Conservation (phyloP, 35 echinoderm and acorn worm species). For the Anneissia japonica region DNA sequence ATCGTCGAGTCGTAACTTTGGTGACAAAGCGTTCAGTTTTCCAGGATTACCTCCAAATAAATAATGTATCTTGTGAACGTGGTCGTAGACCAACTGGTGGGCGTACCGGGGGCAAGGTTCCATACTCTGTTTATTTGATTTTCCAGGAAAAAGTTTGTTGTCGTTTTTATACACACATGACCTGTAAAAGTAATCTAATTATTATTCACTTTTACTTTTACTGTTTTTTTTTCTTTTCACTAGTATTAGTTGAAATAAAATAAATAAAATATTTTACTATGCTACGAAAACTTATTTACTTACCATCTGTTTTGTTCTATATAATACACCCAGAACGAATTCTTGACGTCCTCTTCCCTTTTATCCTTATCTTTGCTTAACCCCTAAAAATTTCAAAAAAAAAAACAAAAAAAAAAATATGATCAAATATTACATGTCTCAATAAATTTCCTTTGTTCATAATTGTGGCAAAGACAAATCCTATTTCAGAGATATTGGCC, state of each 20-base stretch:
- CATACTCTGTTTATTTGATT: slow-evolving; percentile 44
- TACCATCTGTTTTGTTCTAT: slow-evolving; percentile 91
- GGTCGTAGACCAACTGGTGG: slow-evolving; percentile 77
- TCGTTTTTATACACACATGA: slow-evolving; percentile 99
- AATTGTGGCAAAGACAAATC: too few species aligned
- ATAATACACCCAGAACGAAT: slow-evolving; percentile 98
- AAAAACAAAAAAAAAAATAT: too few species aligned
- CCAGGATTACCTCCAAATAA: slow-evolving; percentile 93
- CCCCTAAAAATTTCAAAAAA: slow-evolving; percentile 40
- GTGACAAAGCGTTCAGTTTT: slow-evolving; percentile 16
- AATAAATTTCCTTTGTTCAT: too few species aligned
- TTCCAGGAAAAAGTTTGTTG: slow-evolving; percentile 82
- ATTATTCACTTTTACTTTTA: not conserved
- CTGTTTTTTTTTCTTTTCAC: not conserved
- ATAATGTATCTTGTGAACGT: slow-evolving; percentile 83
- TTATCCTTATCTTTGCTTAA: slow-evolving; percentile 98
- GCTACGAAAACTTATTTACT: slow-evolving; percentile 5
- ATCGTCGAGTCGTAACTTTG: slow-evolving; percentile 71
- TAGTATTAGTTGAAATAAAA: not conserved
- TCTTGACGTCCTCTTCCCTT: slow-evolving; percentile 77
- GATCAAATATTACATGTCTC: too few species aligned
- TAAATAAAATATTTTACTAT: not conserved
- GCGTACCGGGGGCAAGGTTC: slow-evolving; percentile 93
- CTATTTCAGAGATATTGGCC: too few species aligned
- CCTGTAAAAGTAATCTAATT: slow-evolving; percentile 19